phyloP scores from a whole-genome alignment of 2,797 vertebrate genomes.

The Ibycter americanus region DNA sequence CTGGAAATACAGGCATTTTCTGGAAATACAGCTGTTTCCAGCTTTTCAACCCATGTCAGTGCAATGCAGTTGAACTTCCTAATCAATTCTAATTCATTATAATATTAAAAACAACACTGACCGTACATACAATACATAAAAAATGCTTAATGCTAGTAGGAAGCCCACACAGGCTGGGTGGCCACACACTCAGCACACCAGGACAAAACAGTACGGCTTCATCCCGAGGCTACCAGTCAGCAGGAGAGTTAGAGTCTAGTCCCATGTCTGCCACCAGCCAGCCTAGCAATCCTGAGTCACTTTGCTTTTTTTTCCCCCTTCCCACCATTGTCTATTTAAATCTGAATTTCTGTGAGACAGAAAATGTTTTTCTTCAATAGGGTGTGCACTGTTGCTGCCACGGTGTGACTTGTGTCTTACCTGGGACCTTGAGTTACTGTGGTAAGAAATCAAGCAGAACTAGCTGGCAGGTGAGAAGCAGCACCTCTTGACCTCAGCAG shows the following conservation, averaged over 20 bases:
- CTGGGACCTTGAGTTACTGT: neutral
- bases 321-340: neutral
- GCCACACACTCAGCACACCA: neutral
- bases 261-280: neutral
- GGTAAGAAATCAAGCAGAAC: neutral
- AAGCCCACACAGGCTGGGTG: neutral
- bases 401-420: rapidly evolving
- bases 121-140: neutral
- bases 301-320: neutral
- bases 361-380: neutral
- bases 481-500: neutral
- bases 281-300: neutral
- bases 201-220: neutral
- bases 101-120: neutral
- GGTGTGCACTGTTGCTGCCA: neutral
- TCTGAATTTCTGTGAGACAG: neutral
- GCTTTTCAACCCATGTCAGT: neutral
- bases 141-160: rapidly evolving
- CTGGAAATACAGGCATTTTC: neutral
- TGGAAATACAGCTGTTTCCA: neutral
- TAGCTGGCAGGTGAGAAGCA: neutral
- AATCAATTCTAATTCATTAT: neutral
- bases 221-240: neutral
- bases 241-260: neutral
- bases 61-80: neutral